These are phyloP conservation scores for Himalopsyche japonica DNA, from an alignment of 2,888 invertebrate species.

Conservation along the genomic window DNA sequence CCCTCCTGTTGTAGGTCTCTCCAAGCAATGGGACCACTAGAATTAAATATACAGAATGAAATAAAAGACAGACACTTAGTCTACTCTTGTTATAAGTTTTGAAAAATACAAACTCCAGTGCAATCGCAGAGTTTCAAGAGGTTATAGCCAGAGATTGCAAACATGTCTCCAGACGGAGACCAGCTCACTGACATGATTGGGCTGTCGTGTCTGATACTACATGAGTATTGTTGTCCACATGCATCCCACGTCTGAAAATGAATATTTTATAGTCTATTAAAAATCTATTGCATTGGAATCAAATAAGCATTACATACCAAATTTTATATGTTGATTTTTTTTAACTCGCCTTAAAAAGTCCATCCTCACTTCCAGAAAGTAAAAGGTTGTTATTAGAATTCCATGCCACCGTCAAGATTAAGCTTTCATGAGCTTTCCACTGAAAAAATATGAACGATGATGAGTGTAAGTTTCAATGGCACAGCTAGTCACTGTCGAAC, in stretches of 20 bases:
- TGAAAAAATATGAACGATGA: slow-evolving; percentile 52
- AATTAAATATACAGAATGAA: slow-evolving; percentile 37
- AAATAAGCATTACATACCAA: not conserved
- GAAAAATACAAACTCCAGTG: slow-evolving; percentile 73
- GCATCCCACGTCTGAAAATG: slow-evolving; percentile 79
- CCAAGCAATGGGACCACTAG: slow-evolving; percentile 93
- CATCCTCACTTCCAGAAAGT: slow-evolving; percentile 96
- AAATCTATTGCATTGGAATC: not conserved
- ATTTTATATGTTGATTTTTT: not conserved
- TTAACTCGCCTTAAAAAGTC: slow-evolving; percentile 71
- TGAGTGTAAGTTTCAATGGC: too few species aligned
- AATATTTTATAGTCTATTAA: slow-evolving; percentile 49
- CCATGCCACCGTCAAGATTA: slow-evolving; percentile 93
- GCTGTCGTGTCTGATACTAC: slow-evolving; percentile 82
- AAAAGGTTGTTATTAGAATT: slow-evolving; percentile 89
- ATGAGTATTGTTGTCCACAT: slow-evolving; percentile 85
- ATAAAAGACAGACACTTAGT: not conserved
- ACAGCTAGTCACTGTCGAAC: too few species aligned
- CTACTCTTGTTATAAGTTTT: not conserved
- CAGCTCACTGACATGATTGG: slow-evolving; percentile 91
- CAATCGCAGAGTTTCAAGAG: slow-evolving; percentile 90
- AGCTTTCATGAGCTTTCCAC: slow-evolving; percentile 97
- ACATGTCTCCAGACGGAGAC: slow-evolving; percentile 88
- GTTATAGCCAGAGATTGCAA: slow-evolving; percentile 92
- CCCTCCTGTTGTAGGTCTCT: slow-evolving; percentile 86